Evolutionary conservation across 2,113 vertebrate genomes (phyloP).

Genomic region (Vidua macroura): DNA sequence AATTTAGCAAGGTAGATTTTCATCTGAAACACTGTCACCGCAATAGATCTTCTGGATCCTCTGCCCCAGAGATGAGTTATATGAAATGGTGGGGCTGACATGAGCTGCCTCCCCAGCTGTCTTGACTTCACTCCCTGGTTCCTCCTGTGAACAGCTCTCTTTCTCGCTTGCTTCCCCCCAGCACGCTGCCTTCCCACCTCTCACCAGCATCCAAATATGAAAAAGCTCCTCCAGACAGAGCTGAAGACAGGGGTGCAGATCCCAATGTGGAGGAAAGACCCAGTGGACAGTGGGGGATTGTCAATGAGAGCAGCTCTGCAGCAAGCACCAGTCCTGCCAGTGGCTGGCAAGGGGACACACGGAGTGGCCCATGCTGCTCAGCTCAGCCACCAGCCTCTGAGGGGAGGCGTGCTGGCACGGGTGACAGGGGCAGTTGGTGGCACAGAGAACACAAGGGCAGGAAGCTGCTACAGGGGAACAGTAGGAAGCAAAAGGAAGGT

Average conservation of each 20-base stretch:
- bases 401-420: neutral
- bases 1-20: neutral
- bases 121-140: neutral
- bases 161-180: neutral
- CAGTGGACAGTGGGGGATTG: neutral
- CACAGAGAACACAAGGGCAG: too few relatives aligned
- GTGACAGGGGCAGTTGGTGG: neutral
- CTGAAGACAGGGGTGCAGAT: neutral
- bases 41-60: neutral
- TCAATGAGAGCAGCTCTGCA: neutral
- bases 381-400: neutral
- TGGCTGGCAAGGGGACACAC: neutral
- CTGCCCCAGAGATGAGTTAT: neutral
- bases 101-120: neutral
- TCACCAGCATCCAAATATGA: fast-evolving
- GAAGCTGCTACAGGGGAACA: neutral
- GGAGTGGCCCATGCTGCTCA: neutral
- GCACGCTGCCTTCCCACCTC: neutral
- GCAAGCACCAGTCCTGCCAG: fast-evolving
- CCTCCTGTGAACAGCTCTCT: neutral
- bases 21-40: neutral
- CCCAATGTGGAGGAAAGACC: fast-evolving
- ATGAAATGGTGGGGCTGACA: neutral
- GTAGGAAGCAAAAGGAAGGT: neutral
- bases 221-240: neutral